Evolutionary conservation across 2,113 vertebrate species (phyloP).

Genomic region (Urocitellus parryii): DNA sequence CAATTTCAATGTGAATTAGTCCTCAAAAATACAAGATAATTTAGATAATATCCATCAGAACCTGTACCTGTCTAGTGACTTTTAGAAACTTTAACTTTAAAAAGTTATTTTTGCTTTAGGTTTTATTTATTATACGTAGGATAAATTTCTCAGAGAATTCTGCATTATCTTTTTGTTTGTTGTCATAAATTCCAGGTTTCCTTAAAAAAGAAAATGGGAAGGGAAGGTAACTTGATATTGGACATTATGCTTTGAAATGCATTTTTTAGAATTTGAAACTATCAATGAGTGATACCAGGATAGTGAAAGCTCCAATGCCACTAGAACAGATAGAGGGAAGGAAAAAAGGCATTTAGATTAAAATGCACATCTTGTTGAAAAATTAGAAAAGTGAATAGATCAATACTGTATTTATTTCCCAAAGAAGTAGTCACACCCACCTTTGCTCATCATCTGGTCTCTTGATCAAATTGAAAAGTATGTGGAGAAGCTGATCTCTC

Average conservation of each 20-base stretch:
- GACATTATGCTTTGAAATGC: neutral
- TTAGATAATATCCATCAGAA: neutral
- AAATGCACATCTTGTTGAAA: neutral
- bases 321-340: neutral
- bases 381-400: neutral
- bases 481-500: conserved; percentile 98
- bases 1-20: neutral
- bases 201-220: conserved; percentile 55
- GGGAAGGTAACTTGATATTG: conserved; percentile 40
- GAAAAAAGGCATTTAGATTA: neutral
- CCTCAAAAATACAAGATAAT: neutral
- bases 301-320: conserved; percentile 1
- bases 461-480: conserved; percentile 99
- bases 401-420: neutral
- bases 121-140: neutral
- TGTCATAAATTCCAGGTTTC: neutral
- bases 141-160: neutral
- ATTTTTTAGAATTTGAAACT: conserved; percentile 43
- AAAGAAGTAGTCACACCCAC: conserved; percentile 83
- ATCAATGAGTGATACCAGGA: neutral
- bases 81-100: neutral
- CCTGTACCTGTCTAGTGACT: neutral
- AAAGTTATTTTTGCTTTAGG: neutral
- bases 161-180: neutral
- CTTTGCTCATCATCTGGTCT: conserved; percentile 99